Base-by-base conservation (phyloP, 2,797 vertebrate genomes). In the Dicrostonyx torquatus region DNA sequence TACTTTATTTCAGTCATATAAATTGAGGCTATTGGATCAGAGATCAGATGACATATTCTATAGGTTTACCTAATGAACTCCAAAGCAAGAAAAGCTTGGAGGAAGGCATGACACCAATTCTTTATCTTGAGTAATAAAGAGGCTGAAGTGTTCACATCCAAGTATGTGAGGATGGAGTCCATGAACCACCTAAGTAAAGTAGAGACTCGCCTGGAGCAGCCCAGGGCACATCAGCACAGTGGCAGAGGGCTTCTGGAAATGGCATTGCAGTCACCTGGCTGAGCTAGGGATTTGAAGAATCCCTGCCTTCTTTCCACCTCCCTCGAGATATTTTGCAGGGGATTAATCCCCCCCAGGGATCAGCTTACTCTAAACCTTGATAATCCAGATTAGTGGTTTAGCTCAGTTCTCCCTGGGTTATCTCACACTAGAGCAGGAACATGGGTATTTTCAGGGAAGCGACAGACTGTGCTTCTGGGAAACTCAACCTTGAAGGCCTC, bases 381-480 rank as follows among this genome's bases (percentile, higher is more conserved):
- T 96, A 90, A 97, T 97, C 97, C 90, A 89, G 97, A 91, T 95
- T 93, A 95, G 70, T 45, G 78, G 70, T 96, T 96, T 96, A 96
- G 90, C 90, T 89, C 87, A 2, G 93, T 89, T 80, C 72, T 55
- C 60, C 76, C 2, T 22, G 22, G 75, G 62, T 68, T 31, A 60
- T 73, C 18, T 95, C 50, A 75, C 60, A 45, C 89, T 78, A 55
- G 34, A 31, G 76, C 83, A 53, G 64, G 76, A 24, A 26, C 84
- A 31, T 10, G 1, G 24, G 75, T 29, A 18, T 20, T 22, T 22
- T 24, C 43, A 53, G 40, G 37, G 43, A 15, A 26, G 26, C 31
- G 2, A n/a, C 12, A 83, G 10, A 70, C n/a, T 6, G n/a, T 78
- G 15, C 24, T 93, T 72, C 45, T 72, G 53, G 45, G 70, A 90